These are phyloP conservation scores for Cavia aperea DNA, from an alignment of 2,113 vertebrate species.

Conservation along the genomic window DNA sequence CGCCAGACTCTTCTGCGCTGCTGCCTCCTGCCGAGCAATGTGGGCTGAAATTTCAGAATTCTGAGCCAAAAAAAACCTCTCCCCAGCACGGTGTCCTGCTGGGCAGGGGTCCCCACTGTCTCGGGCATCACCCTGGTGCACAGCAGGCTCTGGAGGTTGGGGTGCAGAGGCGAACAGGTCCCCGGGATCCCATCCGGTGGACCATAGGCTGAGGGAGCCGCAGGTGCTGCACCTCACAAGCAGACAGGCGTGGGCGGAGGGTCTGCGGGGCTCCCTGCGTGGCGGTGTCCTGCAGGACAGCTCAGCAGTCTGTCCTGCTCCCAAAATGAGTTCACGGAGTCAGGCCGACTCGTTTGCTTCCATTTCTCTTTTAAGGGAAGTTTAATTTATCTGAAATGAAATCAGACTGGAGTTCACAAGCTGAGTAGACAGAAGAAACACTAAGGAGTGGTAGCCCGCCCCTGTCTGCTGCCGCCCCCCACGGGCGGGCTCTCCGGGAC, in stretches of 20 bases:
- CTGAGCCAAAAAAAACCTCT: background rate
- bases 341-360: too few species aligned
- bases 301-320: background rate
- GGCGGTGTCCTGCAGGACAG: background rate
- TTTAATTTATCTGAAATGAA: slow-evolving; percentile 5
- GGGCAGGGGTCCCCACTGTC: background rate
- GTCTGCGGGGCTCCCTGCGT: too few species aligned
- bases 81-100: background rate
- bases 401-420: background rate
- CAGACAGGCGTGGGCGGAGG: background rate
- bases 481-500: background rate
- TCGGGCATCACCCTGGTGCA: background rate
- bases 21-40: background rate
- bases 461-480: background rate
- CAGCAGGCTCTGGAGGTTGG: too few species aligned
- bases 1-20: background rate
- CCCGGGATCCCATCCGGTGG: background rate
- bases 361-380: background rate
- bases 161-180: rapidly evolving
- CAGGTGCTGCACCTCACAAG: background rate
- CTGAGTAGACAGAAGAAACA: background rate
- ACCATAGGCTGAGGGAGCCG: background rate
- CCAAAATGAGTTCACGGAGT: background rate
- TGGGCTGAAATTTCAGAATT: background rate
- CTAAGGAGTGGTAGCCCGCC: background rate